These are phyloP conservation scores for Philantomba maxwellii DNA, from an alignment of 2,113 vertebrate genomes.

Conservation along the genomic window DNA sequence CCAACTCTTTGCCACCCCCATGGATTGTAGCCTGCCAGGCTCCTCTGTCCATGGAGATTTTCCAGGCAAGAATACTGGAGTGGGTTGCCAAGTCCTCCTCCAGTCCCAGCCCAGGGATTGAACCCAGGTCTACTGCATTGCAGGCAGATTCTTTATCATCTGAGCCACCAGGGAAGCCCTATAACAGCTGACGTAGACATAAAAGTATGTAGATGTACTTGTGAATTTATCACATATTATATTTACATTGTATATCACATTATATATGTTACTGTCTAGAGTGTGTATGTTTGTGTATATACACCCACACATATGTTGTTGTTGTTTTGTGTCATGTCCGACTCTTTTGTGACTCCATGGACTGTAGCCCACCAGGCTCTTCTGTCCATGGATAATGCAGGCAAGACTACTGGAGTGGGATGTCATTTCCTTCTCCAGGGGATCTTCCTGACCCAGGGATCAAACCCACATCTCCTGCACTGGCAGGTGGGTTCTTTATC, in stretches of 20 bases:
- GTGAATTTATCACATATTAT: background rate
- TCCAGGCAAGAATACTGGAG: background rate
- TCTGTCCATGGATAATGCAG: background rate
- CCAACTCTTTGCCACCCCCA: background rate
- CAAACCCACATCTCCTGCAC: background rate
- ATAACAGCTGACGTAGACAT: background rate
- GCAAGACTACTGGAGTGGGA: background rate
- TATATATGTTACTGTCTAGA: background rate
- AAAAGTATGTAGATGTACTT: background rate
- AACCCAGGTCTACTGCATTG: background rate
- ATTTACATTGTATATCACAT: background rate
- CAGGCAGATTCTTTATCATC: background rate
- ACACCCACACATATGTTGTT: background rate
- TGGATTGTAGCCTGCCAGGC: background rate
- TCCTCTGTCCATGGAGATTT: background rate
- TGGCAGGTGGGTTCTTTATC: background rate
- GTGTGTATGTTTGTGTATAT: background rate
- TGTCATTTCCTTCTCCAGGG: background rate
- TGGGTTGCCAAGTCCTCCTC: background rate
- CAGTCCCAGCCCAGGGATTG: background rate
- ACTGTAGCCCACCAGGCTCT: background rate
- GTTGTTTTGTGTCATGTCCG: background rate
- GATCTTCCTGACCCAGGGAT: background rate
- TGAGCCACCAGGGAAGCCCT: background rate
- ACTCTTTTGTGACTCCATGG: background rate